These are phyloP conservation scores for Stenoptilia bipunctidactyla DNA, from an alignment of 2,888 invertebrate species.

Conservation along the genomic window DNA sequence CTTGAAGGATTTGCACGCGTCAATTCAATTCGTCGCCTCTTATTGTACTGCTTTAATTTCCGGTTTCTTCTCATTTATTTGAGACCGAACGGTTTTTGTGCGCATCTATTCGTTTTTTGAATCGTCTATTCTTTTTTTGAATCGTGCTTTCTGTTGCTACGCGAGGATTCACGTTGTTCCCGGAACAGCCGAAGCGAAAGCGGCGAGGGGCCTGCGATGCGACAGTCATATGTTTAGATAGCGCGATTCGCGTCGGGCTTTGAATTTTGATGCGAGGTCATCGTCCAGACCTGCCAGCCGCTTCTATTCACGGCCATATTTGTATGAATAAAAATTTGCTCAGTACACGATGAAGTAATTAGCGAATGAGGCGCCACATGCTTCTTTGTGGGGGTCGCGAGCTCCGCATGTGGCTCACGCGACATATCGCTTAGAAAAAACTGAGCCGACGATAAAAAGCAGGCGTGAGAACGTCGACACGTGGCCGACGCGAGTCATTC, in stretches of 20 bases:
- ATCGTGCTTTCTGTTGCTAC: not conserved
- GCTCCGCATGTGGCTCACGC: constrained; percentile 57
- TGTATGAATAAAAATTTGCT: constrained; percentile 4
- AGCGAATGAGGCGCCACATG: constrained; percentile 57
- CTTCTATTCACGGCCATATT: not conserved
- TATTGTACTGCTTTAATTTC: constrained; percentile 26
- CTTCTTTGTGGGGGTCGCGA: constrained; percentile 47
- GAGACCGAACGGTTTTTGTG: not conserved
- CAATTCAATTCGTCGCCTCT: constrained; percentile 23
- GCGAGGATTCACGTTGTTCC: not conserved
- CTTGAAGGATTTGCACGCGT: constrained; percentile 50
- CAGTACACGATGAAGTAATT: constrained; percentile 52
- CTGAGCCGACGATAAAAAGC: constrained; percentile 49
- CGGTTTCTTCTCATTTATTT: constrained; percentile 20
- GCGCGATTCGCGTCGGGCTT: not conserved
- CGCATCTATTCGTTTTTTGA: not conserved
- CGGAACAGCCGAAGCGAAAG: not conserved
- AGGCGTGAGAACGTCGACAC: constrained; percentile 63
- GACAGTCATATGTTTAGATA: too few relatives aligned
- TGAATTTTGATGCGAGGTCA: not conserved
- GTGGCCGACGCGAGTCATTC: constrained; percentile 61
- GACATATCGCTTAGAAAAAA: constrained; percentile 43
- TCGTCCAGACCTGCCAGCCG: not conserved
- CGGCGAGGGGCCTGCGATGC: too few relatives aligned
- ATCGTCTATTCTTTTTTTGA: not conserved